phyloP scores from a whole-genome alignment of 1,140 invertebrate species.

The Portunus trituberculatus region DNA sequence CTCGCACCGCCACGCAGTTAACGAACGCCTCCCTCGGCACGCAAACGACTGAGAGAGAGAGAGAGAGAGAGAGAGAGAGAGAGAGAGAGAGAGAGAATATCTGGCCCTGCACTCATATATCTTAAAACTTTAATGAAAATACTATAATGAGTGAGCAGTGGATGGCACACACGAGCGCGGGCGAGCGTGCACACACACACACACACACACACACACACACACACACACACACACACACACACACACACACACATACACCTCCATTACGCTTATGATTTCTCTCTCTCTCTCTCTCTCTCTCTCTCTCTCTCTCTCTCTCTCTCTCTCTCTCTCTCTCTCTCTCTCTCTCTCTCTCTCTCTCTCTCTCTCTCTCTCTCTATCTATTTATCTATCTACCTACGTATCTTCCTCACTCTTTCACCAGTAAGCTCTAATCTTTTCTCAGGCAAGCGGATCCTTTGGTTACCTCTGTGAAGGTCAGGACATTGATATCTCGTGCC shows the following conservation, averaged over 20 bases:
- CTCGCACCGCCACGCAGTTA: too few relatives aligned
- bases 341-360: conserved; percentile 5
- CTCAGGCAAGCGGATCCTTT: background rate
- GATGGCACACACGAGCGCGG: background rate
- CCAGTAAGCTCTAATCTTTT: too few relatives aligned
- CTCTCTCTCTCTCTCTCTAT: conserved; percentile 23
- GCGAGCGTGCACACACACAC: background rate
- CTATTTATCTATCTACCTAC: background rate
- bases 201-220: conserved; percentile 46
- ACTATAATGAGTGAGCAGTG: background rate
- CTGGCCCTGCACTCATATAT: background rate
- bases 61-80: conserved; percentile 20
- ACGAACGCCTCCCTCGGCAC: too few relatives aligned
- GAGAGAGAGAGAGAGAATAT: conserved; percentile 1
- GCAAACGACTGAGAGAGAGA: background rate
- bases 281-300: too few relatives aligned
- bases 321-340: too few relatives aligned
- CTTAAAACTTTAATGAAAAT: background rate
- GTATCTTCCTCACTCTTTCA: background rate
- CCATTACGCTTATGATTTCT: too few relatives aligned
- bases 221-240: background rate
- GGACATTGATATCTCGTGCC: background rate
- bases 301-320: too few relatives aligned
- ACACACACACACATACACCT: too few relatives aligned
- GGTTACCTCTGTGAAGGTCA: conserved; percentile 44